These are phyloP conservation scores for Anguilla anguilla DNA, from an alignment of 2,797 vertebrate genomes.

Conservation along the genomic window DNA sequence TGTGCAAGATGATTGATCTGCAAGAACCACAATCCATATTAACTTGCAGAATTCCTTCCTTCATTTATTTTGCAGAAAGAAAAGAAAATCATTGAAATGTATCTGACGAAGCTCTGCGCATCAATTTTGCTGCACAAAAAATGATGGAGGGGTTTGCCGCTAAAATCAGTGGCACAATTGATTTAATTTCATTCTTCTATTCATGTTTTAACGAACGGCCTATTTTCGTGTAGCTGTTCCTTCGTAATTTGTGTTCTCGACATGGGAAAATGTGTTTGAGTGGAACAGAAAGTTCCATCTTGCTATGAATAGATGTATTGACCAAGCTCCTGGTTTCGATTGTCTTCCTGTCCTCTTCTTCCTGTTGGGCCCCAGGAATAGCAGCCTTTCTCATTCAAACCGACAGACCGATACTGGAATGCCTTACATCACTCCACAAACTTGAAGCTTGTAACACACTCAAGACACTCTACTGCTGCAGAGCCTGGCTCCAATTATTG, in stretches of 20 bases:
- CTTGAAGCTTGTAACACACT: constrained; percentile 21
- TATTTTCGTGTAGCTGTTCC: neutral
- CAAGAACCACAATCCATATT: constrained; percentile 35
- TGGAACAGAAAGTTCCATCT: constrained; percentile 9
- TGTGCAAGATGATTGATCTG: constrained; percentile 53
- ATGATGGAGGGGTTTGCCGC: neutral
- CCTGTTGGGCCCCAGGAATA: constrained; percentile 20
- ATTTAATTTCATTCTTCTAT: neutral
- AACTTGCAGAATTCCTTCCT: neutral
- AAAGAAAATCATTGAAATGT: neutral
- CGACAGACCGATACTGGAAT: constrained; percentile 11
- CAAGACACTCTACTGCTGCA: constrained; percentile 46
- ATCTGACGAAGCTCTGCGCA: neutral
- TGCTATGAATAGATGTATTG: constrained; percentile 6
- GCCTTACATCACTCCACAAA: constrained; percentile 24
- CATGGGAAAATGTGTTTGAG: constrained; percentile 4
- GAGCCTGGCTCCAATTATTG: constrained; percentile 74
- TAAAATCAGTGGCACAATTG: constrained; percentile 31
- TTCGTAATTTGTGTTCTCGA: neutral
- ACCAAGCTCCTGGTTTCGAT: constrained; percentile 8
- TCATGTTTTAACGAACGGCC: neutral
- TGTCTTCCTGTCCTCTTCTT: constrained; percentile 16
- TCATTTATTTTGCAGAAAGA: constrained; percentile 1
- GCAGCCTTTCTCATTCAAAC: constrained; percentile 13
- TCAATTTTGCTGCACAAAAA: neutral